phyloP scores from a whole-genome alignment of 92 coral and sea anemone genomes.

The Porites divaricata region DNA sequence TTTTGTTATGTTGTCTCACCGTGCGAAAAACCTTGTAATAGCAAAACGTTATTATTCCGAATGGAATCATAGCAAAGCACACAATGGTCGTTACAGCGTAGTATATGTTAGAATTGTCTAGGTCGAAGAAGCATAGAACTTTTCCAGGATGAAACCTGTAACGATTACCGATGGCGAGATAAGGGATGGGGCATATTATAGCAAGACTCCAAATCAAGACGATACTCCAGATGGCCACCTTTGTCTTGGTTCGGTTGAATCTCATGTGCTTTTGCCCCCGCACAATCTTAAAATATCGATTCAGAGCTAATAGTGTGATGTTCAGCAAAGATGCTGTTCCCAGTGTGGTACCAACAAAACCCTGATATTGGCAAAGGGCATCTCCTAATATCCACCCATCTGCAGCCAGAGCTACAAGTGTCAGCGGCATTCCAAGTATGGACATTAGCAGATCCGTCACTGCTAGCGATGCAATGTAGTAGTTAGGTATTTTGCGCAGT shows the following conservation, averaged over 20 bases:
- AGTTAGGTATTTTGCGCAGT: conserved; percentile 59
- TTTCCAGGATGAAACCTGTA: conserved; percentile 57
- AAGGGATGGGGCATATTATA: conserved; percentile 29
- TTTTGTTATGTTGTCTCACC: conserved; percentile 51
- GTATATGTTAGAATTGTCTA: conserved; percentile 31
- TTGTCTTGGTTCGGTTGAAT: conserved; percentile 22
- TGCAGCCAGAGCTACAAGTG: conserved; percentile 28
- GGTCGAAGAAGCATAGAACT: conserved; percentile 46
- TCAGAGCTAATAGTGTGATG: conserved; percentile 48
- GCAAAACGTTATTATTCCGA: conserved; percentile 43
- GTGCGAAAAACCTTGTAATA: conserved; percentile 52
- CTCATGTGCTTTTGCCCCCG: conserved; percentile 14
- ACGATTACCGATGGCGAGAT: conserved; percentile 38
- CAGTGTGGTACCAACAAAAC: conserved; percentile 42
- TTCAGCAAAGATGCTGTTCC: conserved; percentile 45
- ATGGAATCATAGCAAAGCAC: conserved; percentile 33
- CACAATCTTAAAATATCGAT: conserved; percentile 57
- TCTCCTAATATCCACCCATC: conserved; percentile 50
- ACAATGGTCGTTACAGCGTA: conserved; percentile 20
- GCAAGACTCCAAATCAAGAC: conserved; percentile 37
- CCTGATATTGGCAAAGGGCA: conserved; percentile 63
- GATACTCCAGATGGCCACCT: conserved; percentile 33
- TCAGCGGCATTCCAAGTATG: conserved; percentile 42
- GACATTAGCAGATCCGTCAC: conserved; percentile 54
- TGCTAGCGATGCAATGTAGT: conserved; percentile 64